phyloP scores from a whole-genome alignment of 37 sponge, comb jelly and placozoan species.

The Cladorhizidae sp. region DNA sequence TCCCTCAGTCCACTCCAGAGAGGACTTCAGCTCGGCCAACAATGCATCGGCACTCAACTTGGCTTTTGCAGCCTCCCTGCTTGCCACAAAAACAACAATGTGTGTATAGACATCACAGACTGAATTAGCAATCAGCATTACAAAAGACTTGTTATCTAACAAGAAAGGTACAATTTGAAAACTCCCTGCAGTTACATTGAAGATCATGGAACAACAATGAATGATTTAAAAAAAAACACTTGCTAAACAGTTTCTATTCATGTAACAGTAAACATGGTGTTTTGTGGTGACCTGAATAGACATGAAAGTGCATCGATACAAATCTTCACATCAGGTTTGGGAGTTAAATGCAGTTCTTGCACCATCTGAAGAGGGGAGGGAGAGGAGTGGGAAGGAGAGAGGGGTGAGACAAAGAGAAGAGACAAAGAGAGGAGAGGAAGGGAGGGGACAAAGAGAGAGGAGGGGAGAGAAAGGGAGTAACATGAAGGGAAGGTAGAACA shows the following conservation, averaged over 20 bases:
- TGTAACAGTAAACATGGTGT: neutral
- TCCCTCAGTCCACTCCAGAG: slow-evolving; percentile 55
- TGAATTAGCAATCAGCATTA: too few relatives aligned
- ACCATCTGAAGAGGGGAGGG: slow-evolving; percentile 10
- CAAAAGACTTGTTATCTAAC: neutral
- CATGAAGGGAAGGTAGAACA: too few relatives aligned
- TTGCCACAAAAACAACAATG: too few relatives aligned
- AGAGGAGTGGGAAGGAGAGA: neutral
- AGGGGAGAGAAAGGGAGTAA: too few relatives aligned
- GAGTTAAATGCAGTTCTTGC: neutral
- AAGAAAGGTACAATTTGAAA: neutral
- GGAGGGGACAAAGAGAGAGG: too few relatives aligned
- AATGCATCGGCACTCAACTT: slow-evolving; percentile 57
- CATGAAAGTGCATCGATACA: slow-evolving; percentile 72
- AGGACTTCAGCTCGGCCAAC: slow-evolving; percentile 54
- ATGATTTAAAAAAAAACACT: neutral
- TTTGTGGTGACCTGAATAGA: slow-evolving; percentile 53
- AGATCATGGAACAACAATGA: neutral
- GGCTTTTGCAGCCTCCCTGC: slow-evolving; percentile 54
- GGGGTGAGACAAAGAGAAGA: too few relatives aligned
- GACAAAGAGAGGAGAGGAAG: too few relatives aligned
- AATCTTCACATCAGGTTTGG: slow-evolving; percentile 32
- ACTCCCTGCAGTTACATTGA: too few relatives aligned
- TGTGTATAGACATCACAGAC: too few relatives aligned
- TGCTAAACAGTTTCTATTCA: neutral